Percentiles rank a stretch among this genome's conserved stretches.
Conservation (phyloP, 2,113 vertebrate genomes). For the Caracal caracal region DNA sequence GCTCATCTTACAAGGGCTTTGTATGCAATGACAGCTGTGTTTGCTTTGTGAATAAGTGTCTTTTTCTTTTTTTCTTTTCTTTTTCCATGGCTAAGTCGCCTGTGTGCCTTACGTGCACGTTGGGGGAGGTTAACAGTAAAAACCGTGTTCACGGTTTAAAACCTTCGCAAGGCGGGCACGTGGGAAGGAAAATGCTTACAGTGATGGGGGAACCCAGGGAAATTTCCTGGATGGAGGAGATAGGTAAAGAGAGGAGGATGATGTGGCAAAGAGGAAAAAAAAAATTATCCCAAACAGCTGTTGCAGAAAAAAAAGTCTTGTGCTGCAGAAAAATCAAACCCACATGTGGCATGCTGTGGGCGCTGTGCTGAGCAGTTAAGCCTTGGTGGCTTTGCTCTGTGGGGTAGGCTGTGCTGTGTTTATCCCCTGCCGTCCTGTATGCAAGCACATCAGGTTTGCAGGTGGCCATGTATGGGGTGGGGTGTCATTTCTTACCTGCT, state of each 20-base stretch:
- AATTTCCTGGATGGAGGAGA: background rate
- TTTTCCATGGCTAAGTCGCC: background rate
- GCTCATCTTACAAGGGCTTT: constrained; percentile 15
- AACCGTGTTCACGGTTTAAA: background rate
- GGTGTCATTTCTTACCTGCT: background rate
- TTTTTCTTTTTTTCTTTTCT: background rate
- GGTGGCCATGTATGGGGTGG: rapidly evolving
- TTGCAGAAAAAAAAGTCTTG: background rate
- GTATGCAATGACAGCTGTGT: background rate
- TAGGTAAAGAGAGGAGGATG: background rate
- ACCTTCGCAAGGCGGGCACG: background rate
- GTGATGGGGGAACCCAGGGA: background rate
- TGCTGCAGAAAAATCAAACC: background rate
- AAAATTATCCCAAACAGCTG: background rate
- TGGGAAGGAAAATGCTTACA: background rate
- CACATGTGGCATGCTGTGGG: rapidly evolving
- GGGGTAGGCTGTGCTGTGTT: background rate
- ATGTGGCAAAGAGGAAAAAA: background rate
- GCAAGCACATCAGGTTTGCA: background rate
- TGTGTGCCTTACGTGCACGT: background rate
- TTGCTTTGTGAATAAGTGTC: background rate
- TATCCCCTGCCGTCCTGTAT: too few species aligned
- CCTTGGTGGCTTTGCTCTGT: too few species aligned
- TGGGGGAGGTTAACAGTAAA: background rate
- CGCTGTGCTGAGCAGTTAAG: background rate